Base-by-base conservation (phyloP, 2,113 vertebrate species). In the Pipa parva region DNA sequence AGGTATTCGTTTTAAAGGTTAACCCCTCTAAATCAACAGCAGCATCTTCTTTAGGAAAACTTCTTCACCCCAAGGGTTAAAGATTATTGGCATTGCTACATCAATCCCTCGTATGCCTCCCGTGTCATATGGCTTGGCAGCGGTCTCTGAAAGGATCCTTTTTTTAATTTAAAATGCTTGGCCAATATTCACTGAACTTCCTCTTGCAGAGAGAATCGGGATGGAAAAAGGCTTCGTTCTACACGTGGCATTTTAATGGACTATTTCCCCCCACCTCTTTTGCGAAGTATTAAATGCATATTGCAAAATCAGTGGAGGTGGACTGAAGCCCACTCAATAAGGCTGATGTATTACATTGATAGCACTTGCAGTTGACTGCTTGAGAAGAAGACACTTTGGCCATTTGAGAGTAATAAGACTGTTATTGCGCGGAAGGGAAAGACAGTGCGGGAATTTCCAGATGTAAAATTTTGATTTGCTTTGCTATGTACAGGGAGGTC, bases 401-500 rank as follows among this genome's bases (percentile, higher is more conserved):
- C 20, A 10, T 49, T 11, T 20, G 8, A 11, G 4, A 22, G 18
- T 22, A 24, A 11, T 15, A 42, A n/a, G 15, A 42, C 39, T 31
- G 11, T 63, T 26, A 15, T 29, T 29, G 26, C 36, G 8, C 18
- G 3, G 33, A 48, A 18, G 4, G 21, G 7, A 21, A 5, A 48
- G 46, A 21, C 46, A 22, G 39, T 17, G 2, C 3, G 4, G 12
- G 36, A n/a, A 58, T 33, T 29, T 58, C 63, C 57, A 24, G 20
- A 31, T 69, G 18, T 62, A 74, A 51, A 75, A 42, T 55, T 74
- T n/a, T 29, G 66, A n/a, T n/a, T 69, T 74, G 74, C 75, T 78
- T 78, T 83, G 71, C 72, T 85, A 22, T 87, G 69, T 82, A 80
- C 73, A 99, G 97, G 86, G 97, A 97, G 76, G 93, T 98, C 63